Evolutionary conservation across 2,113 vertebrate genomes (phyloP).

Genomic region (Ahaetulla prasina): DNA sequence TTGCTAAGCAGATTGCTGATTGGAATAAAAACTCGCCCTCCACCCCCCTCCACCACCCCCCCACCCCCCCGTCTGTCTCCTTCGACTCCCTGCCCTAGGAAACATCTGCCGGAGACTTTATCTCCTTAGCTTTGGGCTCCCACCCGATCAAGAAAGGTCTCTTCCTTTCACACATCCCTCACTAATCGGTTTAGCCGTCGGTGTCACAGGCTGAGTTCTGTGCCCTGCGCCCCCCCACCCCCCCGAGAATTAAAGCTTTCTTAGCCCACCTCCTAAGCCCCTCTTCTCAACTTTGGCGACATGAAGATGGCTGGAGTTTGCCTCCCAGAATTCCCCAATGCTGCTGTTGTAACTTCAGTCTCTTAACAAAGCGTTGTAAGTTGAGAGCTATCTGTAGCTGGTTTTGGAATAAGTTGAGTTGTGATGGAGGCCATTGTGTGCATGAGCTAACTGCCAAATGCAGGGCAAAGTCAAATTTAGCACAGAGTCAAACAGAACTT

Average conservation of each 20-base stretch:
- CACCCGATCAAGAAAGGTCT: constrained; percentile 19
- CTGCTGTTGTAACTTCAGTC: neutral
- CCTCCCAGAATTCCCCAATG: neutral
- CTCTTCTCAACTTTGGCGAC: neutral
- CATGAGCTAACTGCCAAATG: no score
- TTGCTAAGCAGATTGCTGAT: constrained; percentile 28
- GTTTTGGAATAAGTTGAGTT: neutral
- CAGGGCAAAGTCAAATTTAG: no score
- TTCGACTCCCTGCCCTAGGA: constrained; percentile 10
- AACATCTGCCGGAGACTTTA: constrained; percentile 51
- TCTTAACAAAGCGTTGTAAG: neutral
- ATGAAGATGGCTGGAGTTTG: neutral
- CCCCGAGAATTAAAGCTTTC: neutral
- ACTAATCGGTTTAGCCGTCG: constrained; percentile 35
- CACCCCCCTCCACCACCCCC: no score
- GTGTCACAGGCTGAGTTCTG: neutral
- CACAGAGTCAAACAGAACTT: no score
- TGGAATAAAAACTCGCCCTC: neutral
- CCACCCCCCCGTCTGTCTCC: constrained; percentile 2
- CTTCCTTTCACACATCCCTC: constrained; percentile 16
- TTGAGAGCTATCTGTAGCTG: neutral
- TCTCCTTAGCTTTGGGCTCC: neutral
- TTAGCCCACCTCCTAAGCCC: neutral
- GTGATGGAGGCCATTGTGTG: neutral
- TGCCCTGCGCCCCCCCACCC: neutral